phyloP scores from a whole-genome alignment of 2,113 vertebrate genomes.

The Okapia johnstoni region DNA sequence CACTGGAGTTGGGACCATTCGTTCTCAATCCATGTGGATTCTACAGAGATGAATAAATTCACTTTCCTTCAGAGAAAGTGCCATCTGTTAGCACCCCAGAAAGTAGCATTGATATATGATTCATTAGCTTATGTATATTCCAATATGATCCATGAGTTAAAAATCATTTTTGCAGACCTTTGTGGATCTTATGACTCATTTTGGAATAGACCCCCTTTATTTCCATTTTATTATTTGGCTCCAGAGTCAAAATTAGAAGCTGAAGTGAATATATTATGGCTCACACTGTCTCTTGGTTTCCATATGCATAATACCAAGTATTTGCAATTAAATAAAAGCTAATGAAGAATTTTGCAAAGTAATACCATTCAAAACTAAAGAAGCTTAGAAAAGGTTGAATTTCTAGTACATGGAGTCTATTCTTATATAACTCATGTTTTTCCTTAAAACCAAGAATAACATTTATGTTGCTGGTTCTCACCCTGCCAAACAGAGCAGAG shows the following conservation, averaged over 20 bases:
- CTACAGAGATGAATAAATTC: neutral
- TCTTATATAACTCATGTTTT: neutral
- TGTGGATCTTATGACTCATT: conserved; percentile 62
- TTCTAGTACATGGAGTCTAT: neutral
- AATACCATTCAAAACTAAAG: neutral
- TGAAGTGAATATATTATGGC: conserved; percentile 50
- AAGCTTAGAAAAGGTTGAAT: neutral
- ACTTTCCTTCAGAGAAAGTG: neutral
- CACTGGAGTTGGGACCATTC: neutral
- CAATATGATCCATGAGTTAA: conserved; percentile 40
- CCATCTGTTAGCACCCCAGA: conserved; percentile 47
- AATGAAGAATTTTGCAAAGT: conserved; percentile 37
- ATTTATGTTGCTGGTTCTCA: neutral
- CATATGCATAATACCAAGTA: neutral
- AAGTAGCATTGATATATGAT: conserved; percentile 61
- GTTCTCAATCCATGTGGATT: neutral
- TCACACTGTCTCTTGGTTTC: conserved; percentile 37
- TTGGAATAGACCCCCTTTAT: conserved; percentile 43
- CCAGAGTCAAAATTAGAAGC: conserved; percentile 58
- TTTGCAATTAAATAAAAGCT: conserved; percentile 58
- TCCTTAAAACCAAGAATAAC: neutral
- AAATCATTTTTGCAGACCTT: conserved; percentile 45
- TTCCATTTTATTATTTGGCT: conserved; percentile 59
- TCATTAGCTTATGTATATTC: conserved; percentile 64
- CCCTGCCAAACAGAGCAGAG: neutral